Evolutionary conservation across 2,113 vertebrate genomes (phyloP), one percentile per base, ranked within the genome.

Genomic region (Nothocercus nigrocapillus): DNA sequence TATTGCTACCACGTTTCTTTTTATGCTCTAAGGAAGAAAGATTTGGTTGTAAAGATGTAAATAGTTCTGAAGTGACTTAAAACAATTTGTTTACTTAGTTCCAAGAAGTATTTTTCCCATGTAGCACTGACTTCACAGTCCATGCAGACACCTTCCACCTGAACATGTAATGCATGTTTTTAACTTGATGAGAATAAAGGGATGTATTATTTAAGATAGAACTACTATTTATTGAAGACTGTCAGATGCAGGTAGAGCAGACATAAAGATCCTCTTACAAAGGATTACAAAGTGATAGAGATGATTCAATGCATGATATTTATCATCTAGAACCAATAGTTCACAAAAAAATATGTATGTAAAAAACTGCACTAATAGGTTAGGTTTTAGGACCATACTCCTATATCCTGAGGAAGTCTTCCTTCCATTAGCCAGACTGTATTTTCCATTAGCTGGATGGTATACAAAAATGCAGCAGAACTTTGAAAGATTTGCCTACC

Each of bases 1-100:
- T 9, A 3, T 5, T 69, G 11, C 18, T 75, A 42, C 44, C 19
- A 58, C 0, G 0, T 24, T 77, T 73, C 8, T 53, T 93, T 88
- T 83, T 44, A 63, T 2, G 3, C 6, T 5, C 3, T 22, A 59
- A 13, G 5, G 21, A 67, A 80, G 47, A 73, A 87, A 44, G 11
- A n/a, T 2, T 56, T 75, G 2, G 34, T 73, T 59, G 61, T 38
- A 75, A 83, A 81, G 53, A 7, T 58, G 2, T 17, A 53, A 72
- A 51, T 14, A 24, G 27, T 67, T 81, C 40, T 85, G 25, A 81
- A 78, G 3, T 80, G 16, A 54, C 42, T 83, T 80, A 42, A 66
- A 87, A 75, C 2, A 30, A 64, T 66, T 87, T 47, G 11, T 62
- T 11, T 85, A 68, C 7, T 30, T 66, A n/a, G 4, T 91, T 82